Evolutionary conservation across 2,113 vertebrate species (phyloP).

Genomic region (Aegotheles bennettii): DNA sequence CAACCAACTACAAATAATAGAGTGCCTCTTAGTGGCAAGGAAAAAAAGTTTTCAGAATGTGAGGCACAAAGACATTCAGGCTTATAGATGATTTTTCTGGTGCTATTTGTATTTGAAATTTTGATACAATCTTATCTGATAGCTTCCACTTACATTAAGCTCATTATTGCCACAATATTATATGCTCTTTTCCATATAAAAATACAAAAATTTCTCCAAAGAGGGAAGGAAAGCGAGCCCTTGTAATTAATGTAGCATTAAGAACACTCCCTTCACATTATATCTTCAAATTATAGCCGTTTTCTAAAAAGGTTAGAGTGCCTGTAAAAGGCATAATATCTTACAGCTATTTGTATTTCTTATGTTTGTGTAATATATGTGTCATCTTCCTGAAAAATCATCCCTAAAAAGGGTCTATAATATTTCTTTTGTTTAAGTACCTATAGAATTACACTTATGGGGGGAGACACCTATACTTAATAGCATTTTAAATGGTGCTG

Average conservation of each 20-base stretch:
- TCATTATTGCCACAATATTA: slow-evolving; percentile 70
- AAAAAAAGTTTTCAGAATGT: slow-evolving; percentile 8
- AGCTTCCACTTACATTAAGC: slow-evolving; percentile 71
- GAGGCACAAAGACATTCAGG: neutral
- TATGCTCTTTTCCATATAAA: slow-evolving; percentile 64
- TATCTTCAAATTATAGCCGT: slow-evolving; percentile 58
- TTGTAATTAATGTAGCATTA: slow-evolving; percentile 69
- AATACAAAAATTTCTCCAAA: slow-evolving; percentile 66
- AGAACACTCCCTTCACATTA: slow-evolving; percentile 56
- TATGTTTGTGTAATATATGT: neutral
- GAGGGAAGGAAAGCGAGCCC: slow-evolving; percentile 30
- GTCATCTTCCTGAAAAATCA: slow-evolving; percentile 36
- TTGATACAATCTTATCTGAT: slow-evolving; percentile 60
- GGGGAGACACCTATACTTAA: neutral
- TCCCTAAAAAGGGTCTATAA: neutral
- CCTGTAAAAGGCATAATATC: slow-evolving; percentile 36
- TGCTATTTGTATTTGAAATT: slow-evolving; percentile 67
- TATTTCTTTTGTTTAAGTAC: slow-evolving; percentile 36
- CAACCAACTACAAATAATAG: slow-evolving; percentile 50
- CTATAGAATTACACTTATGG: neutral
- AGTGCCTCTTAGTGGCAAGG: slow-evolving; percentile 72
- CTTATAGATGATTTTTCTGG: neutral
- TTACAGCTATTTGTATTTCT: slow-evolving; percentile 53
- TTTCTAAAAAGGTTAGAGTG: slow-evolving; percentile 68
- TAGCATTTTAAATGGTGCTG: neutral